These are phyloP conservation scores for Notamacropus eugenii DNA, from an alignment of 2,797 vertebrate species.

Conservation along the genomic window DNA sequence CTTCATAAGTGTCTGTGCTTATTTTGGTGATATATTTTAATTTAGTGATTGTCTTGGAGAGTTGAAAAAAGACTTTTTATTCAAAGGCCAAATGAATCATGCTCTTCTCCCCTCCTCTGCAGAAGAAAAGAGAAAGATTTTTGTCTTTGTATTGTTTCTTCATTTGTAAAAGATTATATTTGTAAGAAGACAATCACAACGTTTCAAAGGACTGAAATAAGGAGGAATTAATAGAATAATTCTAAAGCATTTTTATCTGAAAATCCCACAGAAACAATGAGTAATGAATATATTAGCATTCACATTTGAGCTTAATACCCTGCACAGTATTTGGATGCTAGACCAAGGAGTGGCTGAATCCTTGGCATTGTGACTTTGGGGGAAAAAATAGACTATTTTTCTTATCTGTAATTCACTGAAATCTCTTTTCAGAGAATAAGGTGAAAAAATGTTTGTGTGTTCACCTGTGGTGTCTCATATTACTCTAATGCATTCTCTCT, in stretches of 20 bases:
- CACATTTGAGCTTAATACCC: background rate
- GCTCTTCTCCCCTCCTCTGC: background rate
- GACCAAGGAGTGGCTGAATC: background rate
- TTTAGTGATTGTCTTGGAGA: background rate
- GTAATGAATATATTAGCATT: background rate
- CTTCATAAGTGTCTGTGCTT: background rate
- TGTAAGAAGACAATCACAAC: constrained; percentile 3
- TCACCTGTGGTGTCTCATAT: background rate
- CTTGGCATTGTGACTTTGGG: background rate
- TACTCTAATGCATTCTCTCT: background rate
- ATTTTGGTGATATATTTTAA: constrained; percentile 1
- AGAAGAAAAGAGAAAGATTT: constrained; percentile 37
- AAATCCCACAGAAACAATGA: background rate
- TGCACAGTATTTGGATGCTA: background rate
- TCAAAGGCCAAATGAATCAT: constrained; percentile 2
- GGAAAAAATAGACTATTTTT: background rate
- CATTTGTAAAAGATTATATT: background rate
- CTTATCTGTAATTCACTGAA: background rate
- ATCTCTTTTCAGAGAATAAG: background rate
- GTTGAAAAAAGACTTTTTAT: constrained; percentile 8
- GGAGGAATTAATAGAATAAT: constrained; percentile 4
- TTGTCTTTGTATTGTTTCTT: constrained; percentile 2
- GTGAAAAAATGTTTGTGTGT: background rate
- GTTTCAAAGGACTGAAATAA: constrained; percentile 10
- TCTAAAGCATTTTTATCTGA: background rate